These are phyloP conservation scores for Hermatobates lingyangjiaoensis DNA, from an alignment of 1,140 invertebrate genomes.

Conservation along the genomic window DNA sequence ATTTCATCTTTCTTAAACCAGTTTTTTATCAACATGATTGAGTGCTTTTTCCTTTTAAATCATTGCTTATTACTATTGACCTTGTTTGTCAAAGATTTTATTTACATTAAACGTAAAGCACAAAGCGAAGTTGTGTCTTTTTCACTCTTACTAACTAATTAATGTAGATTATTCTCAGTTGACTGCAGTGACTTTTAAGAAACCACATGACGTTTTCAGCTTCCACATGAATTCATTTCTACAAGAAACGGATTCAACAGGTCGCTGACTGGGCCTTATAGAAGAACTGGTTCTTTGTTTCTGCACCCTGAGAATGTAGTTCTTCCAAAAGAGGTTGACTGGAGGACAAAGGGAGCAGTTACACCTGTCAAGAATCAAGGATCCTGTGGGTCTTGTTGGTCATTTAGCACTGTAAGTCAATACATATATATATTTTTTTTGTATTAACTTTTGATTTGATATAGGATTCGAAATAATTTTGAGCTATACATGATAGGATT, in stretches of 20 bases:
- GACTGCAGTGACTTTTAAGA: no score
- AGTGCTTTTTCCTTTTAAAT: background rate
- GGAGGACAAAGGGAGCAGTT: constrained; percentile 70
- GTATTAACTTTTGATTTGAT: no score
- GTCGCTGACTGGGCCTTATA: constrained; percentile 2
- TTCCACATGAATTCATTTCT: constrained; percentile 2
- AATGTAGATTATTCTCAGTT: no score
- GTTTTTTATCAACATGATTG: background rate
- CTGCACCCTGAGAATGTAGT: constrained; percentile 50
- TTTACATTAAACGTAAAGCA: background rate
- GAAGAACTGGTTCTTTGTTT: constrained; percentile 30
- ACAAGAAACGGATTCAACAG: constrained; percentile 7
- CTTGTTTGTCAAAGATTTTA: background rate
- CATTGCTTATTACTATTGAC: no score
- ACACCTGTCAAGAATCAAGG: constrained; percentile 87
- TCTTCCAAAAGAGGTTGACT: constrained; percentile 55
- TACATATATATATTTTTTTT: background rate
- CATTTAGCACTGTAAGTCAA: constrained; percentile 34
- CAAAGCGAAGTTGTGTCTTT: background rate
- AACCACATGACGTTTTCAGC: background rate
- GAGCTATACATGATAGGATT: no score
- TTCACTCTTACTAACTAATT: background rate
- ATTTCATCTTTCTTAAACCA: no score
- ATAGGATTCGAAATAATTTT: no score
- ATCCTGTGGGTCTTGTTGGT: constrained; percentile 49